Percentiles rank a stretch among this genome's conserved stretches.
Evolutionary conservation across 2,888 invertebrate genomes (phyloP).

Genomic region (Leptinotarsa haldemani): DNA sequence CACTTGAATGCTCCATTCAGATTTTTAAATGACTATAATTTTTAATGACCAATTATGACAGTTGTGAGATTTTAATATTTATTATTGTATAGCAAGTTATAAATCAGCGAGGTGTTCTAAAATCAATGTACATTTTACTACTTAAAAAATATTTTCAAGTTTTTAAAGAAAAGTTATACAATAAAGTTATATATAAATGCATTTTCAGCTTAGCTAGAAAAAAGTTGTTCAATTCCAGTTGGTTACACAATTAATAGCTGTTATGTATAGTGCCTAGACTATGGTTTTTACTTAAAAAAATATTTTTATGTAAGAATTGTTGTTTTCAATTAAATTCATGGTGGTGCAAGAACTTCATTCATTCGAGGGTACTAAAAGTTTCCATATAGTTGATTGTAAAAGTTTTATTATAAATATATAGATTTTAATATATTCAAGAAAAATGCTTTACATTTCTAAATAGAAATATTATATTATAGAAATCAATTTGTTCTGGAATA

Average conservation of each 20-base stretch:
- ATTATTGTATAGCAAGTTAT: slow-evolving; percentile 44
- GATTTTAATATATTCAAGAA: slow-evolving; percentile 58
- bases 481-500: slow-evolving; percentile 54
- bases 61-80: slow-evolving; percentile 51
- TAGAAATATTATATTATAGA: slow-evolving; percentile 54
- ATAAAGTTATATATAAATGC: slow-evolving; percentile 42
- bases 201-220: slow-evolving; percentile 45
- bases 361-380: slow-evolving; percentile 55
- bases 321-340: slow-evolving; percentile 44
- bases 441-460: slow-evolving; percentile 50
- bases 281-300: slow-evolving; percentile 50
- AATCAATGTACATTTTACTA: slow-evolving; percentile 46
- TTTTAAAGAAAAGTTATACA: slow-evolving; percentile 33
- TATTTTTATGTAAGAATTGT: slow-evolving; percentile 52
- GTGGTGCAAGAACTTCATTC: slow-evolving; percentile 48
- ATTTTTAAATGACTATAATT: slow-evolving; percentile 35
- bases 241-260: slow-evolving; percentile 40
- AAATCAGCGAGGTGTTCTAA: slow-evolving; percentile 47
- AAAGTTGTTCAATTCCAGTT: slow-evolving; percentile 46
- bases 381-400: slow-evolving; percentile 58
- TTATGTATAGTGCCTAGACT: slow-evolving; percentile 45
- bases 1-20: slow-evolving; percentile 18
- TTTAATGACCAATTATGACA: slow-evolving; percentile 51
- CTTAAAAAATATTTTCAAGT: slow-evolving; percentile 38
- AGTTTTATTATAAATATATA: slow-evolving; percentile 58